These are phyloP conservation scores for Oreochromis spilurus DNA, from an alignment of 2,113 vertebrate species.

Conservation along the genomic window DNA sequence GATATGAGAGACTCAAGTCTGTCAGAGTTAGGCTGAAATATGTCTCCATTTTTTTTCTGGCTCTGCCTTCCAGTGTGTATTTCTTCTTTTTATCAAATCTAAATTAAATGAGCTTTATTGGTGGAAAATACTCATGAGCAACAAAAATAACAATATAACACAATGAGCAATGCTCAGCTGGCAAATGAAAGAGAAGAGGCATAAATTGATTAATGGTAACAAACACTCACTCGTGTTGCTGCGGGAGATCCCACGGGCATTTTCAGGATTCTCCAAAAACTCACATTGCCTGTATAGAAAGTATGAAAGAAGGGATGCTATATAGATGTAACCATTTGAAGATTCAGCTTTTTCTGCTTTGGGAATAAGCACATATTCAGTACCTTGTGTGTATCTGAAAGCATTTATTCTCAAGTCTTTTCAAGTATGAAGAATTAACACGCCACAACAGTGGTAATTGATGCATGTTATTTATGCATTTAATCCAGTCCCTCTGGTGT, in stretches of 20 bases:
- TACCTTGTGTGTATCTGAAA: background rate
- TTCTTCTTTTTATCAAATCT: constrained; percentile 1
- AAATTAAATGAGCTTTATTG: constrained; percentile 26
- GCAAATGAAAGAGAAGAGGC: background rate
- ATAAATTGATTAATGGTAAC: background rate
- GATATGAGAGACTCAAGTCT: constrained; percentile 42
- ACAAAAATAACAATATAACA: background rate
- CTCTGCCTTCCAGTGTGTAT: background rate
- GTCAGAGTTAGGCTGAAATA: constrained; percentile 21
- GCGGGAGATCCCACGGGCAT: background rate
- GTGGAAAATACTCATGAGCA: background rate
- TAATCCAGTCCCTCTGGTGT: constrained; percentile 4
- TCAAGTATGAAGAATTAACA: background rate
- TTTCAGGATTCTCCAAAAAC: background rate
- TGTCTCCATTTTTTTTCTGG: background rate
- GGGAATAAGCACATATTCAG: background rate
- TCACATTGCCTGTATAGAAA: background rate
- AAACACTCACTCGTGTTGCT: background rate
- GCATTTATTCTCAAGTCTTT: background rate
- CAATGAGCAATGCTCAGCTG: background rate
- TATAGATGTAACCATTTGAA: background rate
- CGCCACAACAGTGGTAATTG: background rate
- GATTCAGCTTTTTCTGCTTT: background rate
- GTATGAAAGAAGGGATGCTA: background rate
- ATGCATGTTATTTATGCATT: constrained; percentile 26